These are phyloP conservation scores for Tetramorium alpestre DNA, from an alignment of 1,140 invertebrate genomes.

Conservation along the genomic window DNA sequence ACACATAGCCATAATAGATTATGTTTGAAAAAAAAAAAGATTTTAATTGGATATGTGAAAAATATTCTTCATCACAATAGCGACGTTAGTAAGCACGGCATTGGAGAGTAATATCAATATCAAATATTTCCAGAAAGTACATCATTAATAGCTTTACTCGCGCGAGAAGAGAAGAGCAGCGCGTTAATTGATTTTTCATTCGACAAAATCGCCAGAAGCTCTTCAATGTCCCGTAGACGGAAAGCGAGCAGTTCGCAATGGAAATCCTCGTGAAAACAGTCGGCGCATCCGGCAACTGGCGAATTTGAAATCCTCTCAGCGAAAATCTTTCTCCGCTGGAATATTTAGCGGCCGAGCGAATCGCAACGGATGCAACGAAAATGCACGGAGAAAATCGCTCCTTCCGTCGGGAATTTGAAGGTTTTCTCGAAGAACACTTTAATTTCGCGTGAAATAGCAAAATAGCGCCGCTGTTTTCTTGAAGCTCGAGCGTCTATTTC, in stretches of 20 bases:
- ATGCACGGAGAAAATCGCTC: constrained; percentile 50
- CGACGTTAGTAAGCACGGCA: not conserved
- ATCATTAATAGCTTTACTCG: constrained; percentile 5
- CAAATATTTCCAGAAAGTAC: constrained; percentile 25
- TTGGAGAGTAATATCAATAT: constrained; percentile 22
- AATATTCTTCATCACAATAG: not conserved
- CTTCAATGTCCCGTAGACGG: constrained; percentile 30
- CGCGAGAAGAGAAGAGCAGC: constrained; percentile 6
- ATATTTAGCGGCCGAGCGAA: constrained; percentile 61
- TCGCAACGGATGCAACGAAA: not conserved
- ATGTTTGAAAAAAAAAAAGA: not conserved
- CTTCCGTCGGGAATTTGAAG: constrained; percentile 38
- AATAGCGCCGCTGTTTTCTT: not conserved
- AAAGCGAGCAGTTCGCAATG: constrained; percentile 42
- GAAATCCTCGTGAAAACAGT: constrained; percentile 62
- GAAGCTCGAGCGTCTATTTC: not conserved
- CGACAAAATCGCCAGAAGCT: constrained; percentile 23
- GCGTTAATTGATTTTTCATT: constrained; percentile 63
- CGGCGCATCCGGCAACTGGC: constrained; percentile 39
- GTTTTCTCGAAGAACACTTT: constrained; percentile 44
- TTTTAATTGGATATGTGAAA: not conserved
- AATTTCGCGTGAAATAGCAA: not conserved
- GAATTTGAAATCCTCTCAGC: constrained; percentile 55
- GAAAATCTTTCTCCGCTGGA: constrained; percentile 55
- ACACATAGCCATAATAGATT: not conserved